Conservation (phyloP, 2,113 vertebrate species). For the Accipiter virgatus region DNA sequence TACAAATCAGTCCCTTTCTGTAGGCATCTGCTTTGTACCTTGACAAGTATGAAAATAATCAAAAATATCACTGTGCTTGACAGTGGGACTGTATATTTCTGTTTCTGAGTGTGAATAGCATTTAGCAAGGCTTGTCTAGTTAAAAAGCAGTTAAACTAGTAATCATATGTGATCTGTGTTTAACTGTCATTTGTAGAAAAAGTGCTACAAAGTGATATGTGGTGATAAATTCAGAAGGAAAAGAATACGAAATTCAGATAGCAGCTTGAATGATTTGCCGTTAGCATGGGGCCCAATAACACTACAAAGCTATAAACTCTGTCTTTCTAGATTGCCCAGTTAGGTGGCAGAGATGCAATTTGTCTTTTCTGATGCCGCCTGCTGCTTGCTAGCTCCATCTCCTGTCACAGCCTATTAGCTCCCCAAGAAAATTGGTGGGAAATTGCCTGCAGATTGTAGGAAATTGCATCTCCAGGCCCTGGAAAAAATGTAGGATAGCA, state of each 20-base stretch:
- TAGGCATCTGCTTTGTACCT: not conserved
- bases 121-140: slow-evolving; percentile 49
- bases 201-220: slow-evolving; percentile 63
- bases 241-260: slow-evolving; percentile 75
- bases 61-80: not conserved
- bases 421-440: slow-evolving; percentile 84
- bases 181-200: slow-evolving; percentile 33
- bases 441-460: slow-evolving; percentile 86
- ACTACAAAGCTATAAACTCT: slow-evolving; percentile 81
- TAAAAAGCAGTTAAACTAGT: slow-evolving; percentile 64
- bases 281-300: slow-evolving; percentile 77
- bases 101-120: slow-evolving; percentile 43
- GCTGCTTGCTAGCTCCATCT: slow-evolving; percentile 81
- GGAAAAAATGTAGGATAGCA: slow-evolving; percentile 81
- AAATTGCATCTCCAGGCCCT: slow-evolving; percentile 83
- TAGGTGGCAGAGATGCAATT: slow-evolving; percentile 83
- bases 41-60: slow-evolving; percentile 8
- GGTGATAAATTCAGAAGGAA: slow-evolving; percentile 69
- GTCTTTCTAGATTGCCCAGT: slow-evolving; percentile 80
- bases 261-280: slow-evolving; percentile 77
- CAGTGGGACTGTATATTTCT: slow-evolving; percentile 14
- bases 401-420: slow-evolving; percentile 86
- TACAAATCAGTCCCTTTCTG: not conserved
- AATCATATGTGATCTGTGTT: slow-evolving; percentile 52
- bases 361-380: slow-evolving; percentile 80